phyloP scores from a whole-genome alignment of 2,113 vertebrate species.

The Micromys minutus region DNA sequence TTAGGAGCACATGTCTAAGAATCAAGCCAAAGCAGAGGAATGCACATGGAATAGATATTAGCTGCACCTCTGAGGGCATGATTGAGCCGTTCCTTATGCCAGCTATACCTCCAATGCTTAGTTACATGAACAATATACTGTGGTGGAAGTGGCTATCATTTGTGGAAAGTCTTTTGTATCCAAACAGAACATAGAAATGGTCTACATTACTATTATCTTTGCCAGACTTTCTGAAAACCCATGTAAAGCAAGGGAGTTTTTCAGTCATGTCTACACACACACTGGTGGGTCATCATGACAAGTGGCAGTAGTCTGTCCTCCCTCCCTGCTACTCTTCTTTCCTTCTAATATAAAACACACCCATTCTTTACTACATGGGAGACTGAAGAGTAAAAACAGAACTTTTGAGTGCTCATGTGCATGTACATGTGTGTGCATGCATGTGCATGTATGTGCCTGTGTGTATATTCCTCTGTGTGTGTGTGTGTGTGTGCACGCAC shows the following conservation, averaged over 20 bases:
- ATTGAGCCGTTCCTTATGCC: not conserved
- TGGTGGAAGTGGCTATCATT: not conserved
- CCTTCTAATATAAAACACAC: not conserved
- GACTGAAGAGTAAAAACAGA: not conserved
- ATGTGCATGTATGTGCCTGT: not conserved
- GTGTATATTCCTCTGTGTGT: not conserved
- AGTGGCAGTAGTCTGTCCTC: no score
- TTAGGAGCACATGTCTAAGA: not conserved
- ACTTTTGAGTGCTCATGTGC: not conserved
- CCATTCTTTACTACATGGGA: not conserved
- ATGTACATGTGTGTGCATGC: not conserved
- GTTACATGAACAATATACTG: not conserved
- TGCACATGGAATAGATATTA: not conserved
- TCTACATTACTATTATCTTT: not conserved
- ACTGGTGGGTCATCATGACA: not conserved
- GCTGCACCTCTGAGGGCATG: not conserved
- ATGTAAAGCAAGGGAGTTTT: not conserved
- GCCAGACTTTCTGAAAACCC: not conserved
- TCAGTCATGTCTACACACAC: not conserved
- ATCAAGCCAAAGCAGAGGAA: constrained; percentile 18
- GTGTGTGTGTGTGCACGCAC: not conserved
- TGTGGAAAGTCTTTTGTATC: not conserved
- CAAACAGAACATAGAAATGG: not conserved
- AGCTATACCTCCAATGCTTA: not conserved
- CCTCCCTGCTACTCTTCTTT: not conserved